phyloP scores from a whole-genome alignment of 2,888 invertebrate genomes.

The Agrotis clavis region DNA sequence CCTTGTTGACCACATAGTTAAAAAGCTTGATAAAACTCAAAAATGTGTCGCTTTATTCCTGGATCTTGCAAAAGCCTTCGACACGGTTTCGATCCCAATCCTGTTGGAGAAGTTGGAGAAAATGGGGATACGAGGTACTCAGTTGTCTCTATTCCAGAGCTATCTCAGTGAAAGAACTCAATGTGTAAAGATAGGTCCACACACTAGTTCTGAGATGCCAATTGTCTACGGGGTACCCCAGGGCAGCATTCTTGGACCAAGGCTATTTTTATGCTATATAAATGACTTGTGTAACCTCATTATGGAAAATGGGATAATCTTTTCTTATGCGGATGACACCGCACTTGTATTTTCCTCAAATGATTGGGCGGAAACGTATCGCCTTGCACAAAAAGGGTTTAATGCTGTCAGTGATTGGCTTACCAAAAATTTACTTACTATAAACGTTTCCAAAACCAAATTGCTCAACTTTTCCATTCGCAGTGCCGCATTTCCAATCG shows the following conservation, averaged over 20 bases:
- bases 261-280: too few species aligned
- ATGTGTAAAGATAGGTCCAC: too few species aligned
- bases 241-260: too few species aligned
- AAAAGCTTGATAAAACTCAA: too few species aligned
- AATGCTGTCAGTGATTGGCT: background rate
- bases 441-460: background rate
- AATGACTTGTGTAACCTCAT: too few species aligned
- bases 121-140: background rate
- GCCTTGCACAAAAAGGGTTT: background rate
- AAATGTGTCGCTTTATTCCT: too few species aligned
- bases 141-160: background rate
- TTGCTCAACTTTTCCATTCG: too few species aligned
- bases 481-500: too few species aligned
- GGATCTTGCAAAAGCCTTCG: too few species aligned
- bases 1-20: too few species aligned
- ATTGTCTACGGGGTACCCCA: too few species aligned
- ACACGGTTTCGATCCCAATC: background rate
- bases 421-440: background rate
- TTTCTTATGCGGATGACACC: background rate
- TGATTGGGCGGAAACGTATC: background rate
- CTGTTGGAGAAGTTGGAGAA: background rate
- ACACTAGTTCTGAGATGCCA: too few species aligned
- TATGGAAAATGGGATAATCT: background rate
- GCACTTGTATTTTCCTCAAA: background rate
- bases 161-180: background rate